Base-by-base conservation (phyloP, 2,113 vertebrate species). In the Paedocypris sp. region DNA sequence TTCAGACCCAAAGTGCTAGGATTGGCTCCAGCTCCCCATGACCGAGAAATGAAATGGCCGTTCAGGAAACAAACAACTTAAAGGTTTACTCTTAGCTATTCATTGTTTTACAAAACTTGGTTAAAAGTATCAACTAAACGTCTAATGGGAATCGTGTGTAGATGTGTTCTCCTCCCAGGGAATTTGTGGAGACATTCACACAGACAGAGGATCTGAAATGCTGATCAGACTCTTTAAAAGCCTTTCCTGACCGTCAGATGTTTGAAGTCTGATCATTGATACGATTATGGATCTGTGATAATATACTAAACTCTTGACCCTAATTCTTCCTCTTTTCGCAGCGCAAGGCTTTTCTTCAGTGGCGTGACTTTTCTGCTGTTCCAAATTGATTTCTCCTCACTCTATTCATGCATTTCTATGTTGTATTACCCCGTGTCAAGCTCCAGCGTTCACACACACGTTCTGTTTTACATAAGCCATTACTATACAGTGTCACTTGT, bases 261-360 rank as follows among this genome's bases (percentile, higher is more conserved):
- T 64, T 48, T 69, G 48, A 60, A 69, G 62, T 57, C 56, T 60
- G 19, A 67, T 70, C 60, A 58, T 52, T 62, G 26, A 8, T 32
- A 61, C 66, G 74, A 72, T 65, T 69, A 65, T 45, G 52, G 36
- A 67, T 64, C 50, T 31, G 48, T 60, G 62, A 66, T 65, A 69
- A 72, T 68, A 64, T 53, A 57, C 46, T 61, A 70, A 79, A 77
- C 75, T 75, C 68, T 73, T 62, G 74, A 77, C 77, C 75, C 62
- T 75, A 69, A 75, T 82, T 78, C 77, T 45, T 54, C 60, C 67
- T 61, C 70, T 76, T 68, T 72, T 71, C 68, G 66, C 71, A 69
- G 66, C 47, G 61, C 64, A 47, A 64, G 59, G 35, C 57, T 65
- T 53, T 60, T 72, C 20, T 25, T 62, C 57, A 73, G 46, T 23